phyloP scores from a whole-genome alignment of 2,888 invertebrate species.

The Listrodromus nycthemerus region DNA sequence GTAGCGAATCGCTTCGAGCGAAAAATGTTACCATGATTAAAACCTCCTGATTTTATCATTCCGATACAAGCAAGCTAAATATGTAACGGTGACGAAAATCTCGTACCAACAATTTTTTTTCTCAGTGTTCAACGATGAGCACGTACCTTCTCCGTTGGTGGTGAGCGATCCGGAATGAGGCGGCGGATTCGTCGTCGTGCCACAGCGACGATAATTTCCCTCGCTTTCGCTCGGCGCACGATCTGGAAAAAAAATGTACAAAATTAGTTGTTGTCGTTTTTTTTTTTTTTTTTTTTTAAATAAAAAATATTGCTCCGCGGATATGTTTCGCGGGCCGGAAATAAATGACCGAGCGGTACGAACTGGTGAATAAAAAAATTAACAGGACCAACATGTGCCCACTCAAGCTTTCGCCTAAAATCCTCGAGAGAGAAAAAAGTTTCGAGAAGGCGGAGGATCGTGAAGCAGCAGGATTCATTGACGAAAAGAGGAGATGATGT shows the following conservation, averaged over 20 bases:
- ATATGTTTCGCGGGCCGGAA: background rate
- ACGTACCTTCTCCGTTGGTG: slow-evolving; percentile 93
- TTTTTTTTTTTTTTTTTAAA: background rate
- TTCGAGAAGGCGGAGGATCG: slow-evolving; percentile 1
- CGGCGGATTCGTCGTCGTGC: slow-evolving; percentile 87
- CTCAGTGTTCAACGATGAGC: slow-evolving; percentile 4
- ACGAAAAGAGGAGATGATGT: slow-evolving; percentile 77
- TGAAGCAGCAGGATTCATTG: slow-evolving; percentile 71
- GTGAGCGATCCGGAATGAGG: slow-evolving; percentile 91
- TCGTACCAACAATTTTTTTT: too few species aligned
- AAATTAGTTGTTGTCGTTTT: background rate
- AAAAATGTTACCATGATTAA: too few species aligned
- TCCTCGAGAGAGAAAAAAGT: background rate
- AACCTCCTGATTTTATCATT: too few species aligned
- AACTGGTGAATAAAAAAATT: background rate
- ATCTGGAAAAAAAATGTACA: slow-evolving; percentile 85
- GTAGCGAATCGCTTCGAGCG: too few species aligned
- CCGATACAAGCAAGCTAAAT: too few species aligned
- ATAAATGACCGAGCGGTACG: background rate
- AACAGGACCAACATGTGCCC: background rate
- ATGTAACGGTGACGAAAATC: too few species aligned
- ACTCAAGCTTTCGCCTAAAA: background rate
- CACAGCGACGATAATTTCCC: slow-evolving; percentile 86
- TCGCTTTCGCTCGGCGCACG: slow-evolving; percentile 88
- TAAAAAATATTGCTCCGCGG: background rate